Evolutionary conservation across 1,140 invertebrate species (phyloP), one percentile per base, ranked within the genome.

Genomic region (Papilio polyxenes): DNA sequence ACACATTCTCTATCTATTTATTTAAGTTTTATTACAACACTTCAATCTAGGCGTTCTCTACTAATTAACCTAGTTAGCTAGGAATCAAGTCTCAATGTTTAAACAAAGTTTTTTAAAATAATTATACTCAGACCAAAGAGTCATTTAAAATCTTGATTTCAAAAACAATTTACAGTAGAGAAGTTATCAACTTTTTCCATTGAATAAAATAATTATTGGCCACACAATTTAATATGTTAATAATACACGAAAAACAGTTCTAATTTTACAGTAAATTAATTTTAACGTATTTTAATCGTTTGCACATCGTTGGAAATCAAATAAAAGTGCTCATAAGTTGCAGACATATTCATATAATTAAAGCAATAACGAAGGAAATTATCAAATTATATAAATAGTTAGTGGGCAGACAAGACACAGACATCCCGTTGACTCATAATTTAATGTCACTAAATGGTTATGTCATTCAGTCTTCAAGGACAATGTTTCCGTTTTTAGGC

Each of bases 381-480:
- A 31, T 31, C 23, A 31, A 44, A 72, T 72, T 72, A 37, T 65
- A 65, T 72, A 77, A 77, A 23, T 53, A 51, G 44, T 49, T 77
- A 77, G 53, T 77, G 23, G 23, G 69, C 85, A 86, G 86, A 85
- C 85, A 87, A 87, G 85, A 82, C 85, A 83, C 86, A 86, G 82
- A 88, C 88, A 87, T 89, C 87, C 86, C 85, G 85, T 87, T 87
- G 86, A 87, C 51, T 87, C 86, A 85, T 81, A 31, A 78, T n/a
- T 48, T 74, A 83, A 74, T 81, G 75, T 62, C 49, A 80, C 59
- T 62, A 74, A 85, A 82, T 79, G 81, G 83, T 87, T 84, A 85
- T 83, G 83, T 87, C 84, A 85, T 82, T 79, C 82, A 78, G 48
- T 80, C 75, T 53, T 23, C 83, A 87, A 87, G 84, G 86, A 85